phyloP scores from a whole-genome alignment of 2,797 vertebrate species.

The Onychomys leucogaster region DNA sequence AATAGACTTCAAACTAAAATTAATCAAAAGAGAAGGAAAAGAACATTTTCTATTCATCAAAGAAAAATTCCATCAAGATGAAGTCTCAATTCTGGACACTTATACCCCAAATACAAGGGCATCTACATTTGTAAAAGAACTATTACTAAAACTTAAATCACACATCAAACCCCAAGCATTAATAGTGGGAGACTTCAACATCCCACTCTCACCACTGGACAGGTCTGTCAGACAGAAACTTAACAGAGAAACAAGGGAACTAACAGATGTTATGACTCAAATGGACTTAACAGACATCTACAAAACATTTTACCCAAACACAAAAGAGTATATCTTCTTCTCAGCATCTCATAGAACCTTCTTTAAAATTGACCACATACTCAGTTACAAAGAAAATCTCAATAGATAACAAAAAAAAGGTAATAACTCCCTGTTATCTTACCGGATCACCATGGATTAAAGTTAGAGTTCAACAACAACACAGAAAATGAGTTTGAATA shows the following conservation, averaged over 20 bases:
- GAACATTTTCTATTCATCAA: neutral
- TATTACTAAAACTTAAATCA: neutral
- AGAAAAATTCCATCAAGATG: neutral
- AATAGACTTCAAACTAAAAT: neutral
- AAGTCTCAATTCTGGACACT: neutral
- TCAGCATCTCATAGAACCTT: neutral
- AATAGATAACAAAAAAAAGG: neutral
- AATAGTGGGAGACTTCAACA: neutral
- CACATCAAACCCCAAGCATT: neutral
- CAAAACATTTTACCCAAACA: neutral
- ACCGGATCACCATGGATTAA: neutral
- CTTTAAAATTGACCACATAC: neutral
- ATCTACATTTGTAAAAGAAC: neutral
- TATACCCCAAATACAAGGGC: neutral
- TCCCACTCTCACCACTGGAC: neutral
- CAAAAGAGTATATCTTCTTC: neutral
- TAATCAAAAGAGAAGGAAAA: neutral
- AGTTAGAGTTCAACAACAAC: neutral
- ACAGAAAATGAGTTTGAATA: too few relatives aligned
- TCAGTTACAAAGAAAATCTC: neutral
- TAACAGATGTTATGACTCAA: neutral
- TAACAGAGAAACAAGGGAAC: neutral
- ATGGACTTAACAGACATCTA: neutral
- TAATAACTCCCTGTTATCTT: neutral
- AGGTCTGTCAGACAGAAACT: neutral